Conservation (phyloP, 2,113 vertebrate genomes). For the Todiramphus saurophagus region DNA sequence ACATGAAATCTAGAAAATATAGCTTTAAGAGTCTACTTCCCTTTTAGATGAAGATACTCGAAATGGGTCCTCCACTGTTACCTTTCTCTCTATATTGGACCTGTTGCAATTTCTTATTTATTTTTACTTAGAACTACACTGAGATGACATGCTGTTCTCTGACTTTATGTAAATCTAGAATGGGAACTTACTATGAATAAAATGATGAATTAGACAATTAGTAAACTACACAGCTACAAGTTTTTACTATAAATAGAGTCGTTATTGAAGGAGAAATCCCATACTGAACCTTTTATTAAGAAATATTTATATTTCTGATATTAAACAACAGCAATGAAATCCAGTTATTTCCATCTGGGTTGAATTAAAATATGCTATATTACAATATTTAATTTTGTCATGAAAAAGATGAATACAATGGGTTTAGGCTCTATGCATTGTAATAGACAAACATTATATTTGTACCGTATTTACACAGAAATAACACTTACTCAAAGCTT, state of each 20-base stretch:
- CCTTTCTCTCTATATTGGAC: not conserved
- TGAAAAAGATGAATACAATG: not conserved
- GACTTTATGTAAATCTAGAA: not conserved
- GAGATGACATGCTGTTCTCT: fast-evolving
- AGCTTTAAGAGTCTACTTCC: not conserved
- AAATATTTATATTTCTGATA: not conserved
- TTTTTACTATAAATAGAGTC: not conserved
- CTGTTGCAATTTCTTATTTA: not conserved
- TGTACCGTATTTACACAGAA: not conserved
- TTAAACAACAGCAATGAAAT: not conserved
- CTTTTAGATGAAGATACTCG: not conserved
- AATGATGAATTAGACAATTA: not conserved
- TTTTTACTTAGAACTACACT: not conserved
- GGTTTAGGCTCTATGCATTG: not conserved
- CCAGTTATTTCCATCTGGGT: not conserved
- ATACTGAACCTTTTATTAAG: not conserved
- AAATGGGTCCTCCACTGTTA: not conserved
- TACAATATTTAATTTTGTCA: not conserved
- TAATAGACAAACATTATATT: not conserved
- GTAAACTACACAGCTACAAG: not conserved
- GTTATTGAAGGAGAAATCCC: not conserved
- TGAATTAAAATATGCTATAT: not conserved
- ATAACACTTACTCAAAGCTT: fast-evolving
- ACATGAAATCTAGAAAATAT: not conserved
- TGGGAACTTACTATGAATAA: not conserved